These are phyloP conservation scores for Scaptomyza graminum DNA, from an alignment of 1,140 invertebrate species.

Conservation along the genomic window DNA sequence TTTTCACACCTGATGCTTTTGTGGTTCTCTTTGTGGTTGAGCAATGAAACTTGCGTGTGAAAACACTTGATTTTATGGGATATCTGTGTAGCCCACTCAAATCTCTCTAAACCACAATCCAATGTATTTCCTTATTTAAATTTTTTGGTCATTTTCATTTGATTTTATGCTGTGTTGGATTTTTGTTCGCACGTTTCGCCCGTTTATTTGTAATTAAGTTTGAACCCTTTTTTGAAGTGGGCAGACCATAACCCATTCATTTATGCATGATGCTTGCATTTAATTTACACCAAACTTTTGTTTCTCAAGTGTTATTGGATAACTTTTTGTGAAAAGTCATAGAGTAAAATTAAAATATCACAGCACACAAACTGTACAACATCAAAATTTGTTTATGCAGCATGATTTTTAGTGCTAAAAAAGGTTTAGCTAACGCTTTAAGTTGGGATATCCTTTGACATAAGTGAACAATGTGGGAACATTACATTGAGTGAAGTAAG, in stretches of 20 bases:
- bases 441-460: not conserved
- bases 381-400: conserved; percentile 17
- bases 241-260: conserved; percentile 45
- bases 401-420: conserved; percentile 20
- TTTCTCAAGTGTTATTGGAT: conserved; percentile 60
- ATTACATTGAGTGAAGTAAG: no score
- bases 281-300: conserved; percentile 65
- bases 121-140: not conserved
- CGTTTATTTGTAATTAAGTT: conserved; percentile 74
- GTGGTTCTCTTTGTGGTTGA: conserved; percentile 27
- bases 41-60: conserved; percentile 38
- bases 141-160: conserved; percentile 45
- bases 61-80: conserved; percentile 49
- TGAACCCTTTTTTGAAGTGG: conserved; percentile 64
- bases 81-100: conserved; percentile 60
- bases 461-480: not conserved
- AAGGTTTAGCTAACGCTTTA: not conserved
- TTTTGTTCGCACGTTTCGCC: conserved; percentile 26
- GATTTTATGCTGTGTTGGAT: conserved; percentile 66
- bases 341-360: conserved; percentile 58
- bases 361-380: conserved; percentile 21
- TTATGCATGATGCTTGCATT: conserved; percentile 56
- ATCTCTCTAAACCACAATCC: conserved; percentile 25
- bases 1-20: conserved; percentile 56
- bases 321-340: conserved; percentile 63